A percentile compares a stretch with the other conserved stretches of the same genome.
These are phyloP conservation scores for Pterocles gutturalis DNA, from an alignment of 2,113 vertebrate genomes.

Conservation along the genomic window DNA sequence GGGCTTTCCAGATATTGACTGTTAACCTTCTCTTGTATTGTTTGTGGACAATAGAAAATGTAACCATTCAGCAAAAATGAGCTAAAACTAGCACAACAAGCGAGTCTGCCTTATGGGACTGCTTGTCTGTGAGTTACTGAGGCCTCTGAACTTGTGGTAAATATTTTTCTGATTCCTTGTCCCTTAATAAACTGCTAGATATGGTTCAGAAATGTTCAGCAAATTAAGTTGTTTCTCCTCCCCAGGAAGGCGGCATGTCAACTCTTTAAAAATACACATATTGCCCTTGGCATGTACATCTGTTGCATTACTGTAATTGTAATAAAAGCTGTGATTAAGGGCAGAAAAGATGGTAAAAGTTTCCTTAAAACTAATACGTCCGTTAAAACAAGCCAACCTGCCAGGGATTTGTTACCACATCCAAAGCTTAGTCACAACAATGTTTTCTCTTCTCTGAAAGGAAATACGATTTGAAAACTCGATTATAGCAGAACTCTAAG, in stretches of 20 bases:
- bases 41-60: slow-evolving; percentile 50
- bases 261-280: slow-evolving; percentile 71
- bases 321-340: slow-evolving; percentile 71
- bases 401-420: slow-evolving; percentile 74
- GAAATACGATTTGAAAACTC: slow-evolving; percentile 73
- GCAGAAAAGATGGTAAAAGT: slow-evolving; percentile 70
- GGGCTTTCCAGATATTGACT: slow-evolving; percentile 9
- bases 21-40: slow-evolving; percentile 58
- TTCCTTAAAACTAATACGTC: slow-evolving; percentile 70
- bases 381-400: slow-evolving; percentile 70
- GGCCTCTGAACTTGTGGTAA: not conserved
- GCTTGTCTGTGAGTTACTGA: not conserved
- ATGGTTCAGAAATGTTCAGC: not conserved
- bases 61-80: slow-evolving; percentile 31
- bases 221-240: slow-evolving; percentile 49
- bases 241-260: slow-evolving; percentile 57
- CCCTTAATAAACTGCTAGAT: slow-evolving; percentile 41
- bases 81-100: slow-evolving; percentile 1
- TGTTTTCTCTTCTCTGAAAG: slow-evolving; percentile 71
- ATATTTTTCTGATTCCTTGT: not conserved
- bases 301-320: slow-evolving; percentile 65
- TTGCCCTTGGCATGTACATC: slow-evolving; percentile 68
- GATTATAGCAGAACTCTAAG: slow-evolving; percentile 47
- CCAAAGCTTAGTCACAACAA: slow-evolving; percentile 75
- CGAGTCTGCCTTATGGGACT: not conserved